Evolutionary conservation across 2,113 vertebrate genomes (phyloP), one percentile per base, ranked within the genome.

Genomic region (Oncorhynchus mykiss): DNA sequence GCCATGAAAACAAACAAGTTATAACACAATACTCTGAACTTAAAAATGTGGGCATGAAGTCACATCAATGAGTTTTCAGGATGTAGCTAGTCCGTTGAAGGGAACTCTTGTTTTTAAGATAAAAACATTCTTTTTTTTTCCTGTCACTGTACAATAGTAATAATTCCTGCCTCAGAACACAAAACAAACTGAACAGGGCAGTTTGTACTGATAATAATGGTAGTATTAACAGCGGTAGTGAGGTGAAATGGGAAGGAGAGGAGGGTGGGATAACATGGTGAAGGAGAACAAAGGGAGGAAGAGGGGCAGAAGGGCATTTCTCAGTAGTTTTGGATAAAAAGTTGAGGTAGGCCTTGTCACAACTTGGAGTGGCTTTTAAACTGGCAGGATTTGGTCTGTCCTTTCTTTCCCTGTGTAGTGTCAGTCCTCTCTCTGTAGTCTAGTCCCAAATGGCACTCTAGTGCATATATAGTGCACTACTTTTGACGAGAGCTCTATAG

Each of bases 321-420:
- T 94, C 93, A 94, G 93, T 93, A 93, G 93, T 94, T 93, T 93
- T 90, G 89, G 91, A 90, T 92, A 90, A 91, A 92, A 92, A 92
- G 91, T 88, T 93, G 93, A 93, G 92, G 93, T 93, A 93, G 92
- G 88, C 92, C 91, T 92, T 82, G 90, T 92, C 90, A 92, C 91
- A 89, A 91, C 90, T 86, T 88, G 84, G 86, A 88, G 91, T 90
- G 92, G 91, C 91, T 90, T 92, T 84, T 86, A 90, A 93, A 92
- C 91, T 93, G 92, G 92, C 91, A 93, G 91, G 91, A 85, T 89
- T 87, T 86, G 81, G 59, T 83, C 84, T 85, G 87, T 90, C 86
- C 80, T 87, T 59, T 69, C 16, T 66, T 67, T 68, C 16, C 39
- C n/a, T n/a, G 16, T 4, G 51, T 45, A 45, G 39, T 45, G 39